phyloP scores from a whole-genome alignment of 2,888 invertebrate genomes.

The Osmoderma eremita region DNA sequence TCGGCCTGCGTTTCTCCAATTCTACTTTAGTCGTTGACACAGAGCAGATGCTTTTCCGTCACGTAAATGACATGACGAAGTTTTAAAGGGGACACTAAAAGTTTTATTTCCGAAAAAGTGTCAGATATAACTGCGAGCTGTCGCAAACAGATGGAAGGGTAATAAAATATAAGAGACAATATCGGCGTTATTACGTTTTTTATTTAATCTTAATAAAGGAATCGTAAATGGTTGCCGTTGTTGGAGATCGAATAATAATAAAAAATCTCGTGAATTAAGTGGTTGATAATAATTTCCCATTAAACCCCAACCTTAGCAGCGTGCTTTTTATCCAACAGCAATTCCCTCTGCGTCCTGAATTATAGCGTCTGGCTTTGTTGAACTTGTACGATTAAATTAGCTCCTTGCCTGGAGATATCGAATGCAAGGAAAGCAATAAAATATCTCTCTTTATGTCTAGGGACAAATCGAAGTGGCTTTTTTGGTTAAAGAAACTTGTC shows the following conservation, averaged over 20 bases:
- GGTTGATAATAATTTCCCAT: constrained; percentile 6
- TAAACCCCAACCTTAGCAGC: neutral
- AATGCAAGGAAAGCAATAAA: neutral
- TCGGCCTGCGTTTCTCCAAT: neutral
- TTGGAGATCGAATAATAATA: neutral
- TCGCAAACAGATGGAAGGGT: too few relatives aligned
- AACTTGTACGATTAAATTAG: constrained; percentile 16
- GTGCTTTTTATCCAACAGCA: neutral
- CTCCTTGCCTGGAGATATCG: neutral
- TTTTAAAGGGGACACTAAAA: too few relatives aligned
- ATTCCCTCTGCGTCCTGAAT: constrained; percentile 16
- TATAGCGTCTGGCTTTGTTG: constrained; percentile 11
- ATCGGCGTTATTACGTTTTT: too few relatives aligned
- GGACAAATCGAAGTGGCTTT: too few relatives aligned
- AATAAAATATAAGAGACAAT: too few relatives aligned
- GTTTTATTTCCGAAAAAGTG: neutral
- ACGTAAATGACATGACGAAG: too few relatives aligned
- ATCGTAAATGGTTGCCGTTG: too few relatives aligned
- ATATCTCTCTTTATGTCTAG: neutral
- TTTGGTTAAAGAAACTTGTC: too few relatives aligned
- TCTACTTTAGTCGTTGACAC: neutral
- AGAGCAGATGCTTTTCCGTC: neutral
- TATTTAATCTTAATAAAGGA: too few relatives aligned
- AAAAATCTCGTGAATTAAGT: neutral
- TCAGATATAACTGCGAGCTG: too few relatives aligned